These are phyloP conservation scores for Tortricodes alternella DNA, from an alignment of 2,888 invertebrate genomes.

Conservation along the genomic window DNA sequence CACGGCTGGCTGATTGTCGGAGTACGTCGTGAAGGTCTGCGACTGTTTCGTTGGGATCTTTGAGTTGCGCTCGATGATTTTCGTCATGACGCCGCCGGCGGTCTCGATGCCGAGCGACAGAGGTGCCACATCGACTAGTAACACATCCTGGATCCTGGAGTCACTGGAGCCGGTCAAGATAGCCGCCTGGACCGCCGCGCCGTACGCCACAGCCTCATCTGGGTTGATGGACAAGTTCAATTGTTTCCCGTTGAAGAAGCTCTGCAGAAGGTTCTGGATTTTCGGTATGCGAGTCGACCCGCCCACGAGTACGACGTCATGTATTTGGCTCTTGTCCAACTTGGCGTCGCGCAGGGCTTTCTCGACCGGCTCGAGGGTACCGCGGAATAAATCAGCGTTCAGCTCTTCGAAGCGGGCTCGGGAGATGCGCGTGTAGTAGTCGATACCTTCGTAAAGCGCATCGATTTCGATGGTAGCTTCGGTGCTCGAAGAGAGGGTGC, in stretches of 20 bases:
- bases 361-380: conserved; percentile 87
- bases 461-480: conserved; percentile 87
- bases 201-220: conserved; percentile 89
- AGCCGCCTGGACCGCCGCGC: conserved; percentile 86
- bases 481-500: conserved; percentile 86
- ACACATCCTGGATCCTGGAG: conserved; percentile 84
- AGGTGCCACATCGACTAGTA: conserved; percentile 77
- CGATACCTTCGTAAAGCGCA: conserved; percentile 86
- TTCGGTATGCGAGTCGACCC: conserved; percentile 89
- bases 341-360: conserved; percentile 88
- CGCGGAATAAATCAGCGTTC: conserved; percentile 85
- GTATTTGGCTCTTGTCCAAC: conserved; percentile 86
- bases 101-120: conserved; percentile 87
- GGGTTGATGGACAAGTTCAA: conserved; percentile 87
- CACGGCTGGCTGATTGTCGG: conserved; percentile 88
- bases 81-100: conserved; percentile 87
- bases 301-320: conserved; percentile 89
- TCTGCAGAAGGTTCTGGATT: conserved; percentile 86
- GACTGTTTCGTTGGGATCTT: conserved; percentile 85
- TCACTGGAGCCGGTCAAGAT: conserved; percentile 86
- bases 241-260: conserved; percentile 86
- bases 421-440: conserved; percentile 84
- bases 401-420: conserved; percentile 88
- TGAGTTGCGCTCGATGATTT: conserved; percentile 85
- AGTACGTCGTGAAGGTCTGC: conserved; percentile 87